Evolutionary conservation across 2,888 invertebrate genomes (phyloP).

Genomic region (Mimumesa dahlbomi): DNA sequence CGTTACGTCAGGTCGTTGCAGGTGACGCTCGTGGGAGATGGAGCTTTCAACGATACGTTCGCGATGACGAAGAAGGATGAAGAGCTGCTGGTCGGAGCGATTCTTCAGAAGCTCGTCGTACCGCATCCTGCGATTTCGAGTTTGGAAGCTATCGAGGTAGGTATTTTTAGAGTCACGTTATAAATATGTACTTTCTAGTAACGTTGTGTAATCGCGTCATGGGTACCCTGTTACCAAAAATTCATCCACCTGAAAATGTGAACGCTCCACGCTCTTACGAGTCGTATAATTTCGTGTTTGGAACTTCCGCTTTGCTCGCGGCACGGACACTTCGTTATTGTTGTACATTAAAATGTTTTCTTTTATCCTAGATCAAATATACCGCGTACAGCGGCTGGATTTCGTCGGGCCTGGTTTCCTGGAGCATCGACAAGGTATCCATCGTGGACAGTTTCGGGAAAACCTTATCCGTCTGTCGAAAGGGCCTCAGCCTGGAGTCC

Average conservation of each 20-base stretch:
- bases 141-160: conserved; percentile 80
- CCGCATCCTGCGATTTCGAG: conserved; percentile 93
- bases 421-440: conserved; percentile 91
- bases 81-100: conserved; percentile 86
- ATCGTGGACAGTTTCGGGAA: conserved; percentile 93
- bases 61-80: conserved; percentile 92
- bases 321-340: neutral
- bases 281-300: no score
- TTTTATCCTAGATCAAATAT: conserved; percentile 90
- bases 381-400: conserved; percentile 95
- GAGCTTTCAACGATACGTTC: conserved; percentile 93
- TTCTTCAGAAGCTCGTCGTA: conserved; percentile 91
- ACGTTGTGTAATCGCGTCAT: no score
- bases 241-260: no score
- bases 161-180: no score
- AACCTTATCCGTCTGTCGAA: conserved; percentile 90
- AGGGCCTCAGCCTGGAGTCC: conserved; percentile 87
- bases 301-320: neutral
- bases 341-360: no score
- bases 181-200: no score
- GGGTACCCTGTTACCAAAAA: no score
- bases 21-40: conserved; percentile 89
- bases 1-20: no score
- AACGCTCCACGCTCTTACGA: no score
- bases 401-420: conserved; percentile 89